Conservation (phyloP, 2,113 vertebrate genomes). For the Corythoichthys intestinalis region DNA sequence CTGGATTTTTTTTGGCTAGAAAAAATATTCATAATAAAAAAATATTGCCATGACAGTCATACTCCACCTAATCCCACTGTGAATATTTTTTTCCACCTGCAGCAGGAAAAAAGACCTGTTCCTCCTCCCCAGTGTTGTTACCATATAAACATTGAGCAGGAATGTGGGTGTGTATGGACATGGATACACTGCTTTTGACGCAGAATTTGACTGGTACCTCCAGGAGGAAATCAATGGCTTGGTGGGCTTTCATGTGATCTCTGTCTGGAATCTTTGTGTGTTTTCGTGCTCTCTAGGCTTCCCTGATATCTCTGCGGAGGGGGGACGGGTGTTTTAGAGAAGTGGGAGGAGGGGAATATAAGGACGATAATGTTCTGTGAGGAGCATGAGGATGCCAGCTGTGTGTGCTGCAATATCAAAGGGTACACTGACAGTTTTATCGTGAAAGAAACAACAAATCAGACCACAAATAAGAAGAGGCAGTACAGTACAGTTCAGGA, state of each 20-base stretch:
- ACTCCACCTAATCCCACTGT: conserved; percentile 28
- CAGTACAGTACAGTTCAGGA: background rate
- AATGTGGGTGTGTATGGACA: conserved; percentile 18
- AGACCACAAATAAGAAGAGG: background rate
- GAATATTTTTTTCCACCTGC: conserved; percentile 58
- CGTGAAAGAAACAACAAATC: background rate
- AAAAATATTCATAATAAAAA: conserved; percentile 3
- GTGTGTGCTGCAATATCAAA: conserved; percentile 8
- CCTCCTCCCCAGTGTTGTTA: conserved; percentile 46
- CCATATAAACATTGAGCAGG: conserved; percentile 52
- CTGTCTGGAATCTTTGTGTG: background rate
- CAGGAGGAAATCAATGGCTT: conserved; percentile 37
- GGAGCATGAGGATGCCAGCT: conserved; percentile 26
- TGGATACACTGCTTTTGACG: background rate
- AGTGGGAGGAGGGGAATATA: conserved; percentile 10
- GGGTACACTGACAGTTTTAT: conserved; percentile 1
- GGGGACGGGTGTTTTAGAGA: background rate
- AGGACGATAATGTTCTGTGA: conserved; percentile 21
- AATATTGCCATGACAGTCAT: conserved; percentile 40
- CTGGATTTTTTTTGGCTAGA: conserved; percentile 39
- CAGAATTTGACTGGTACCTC: conserved; percentile 26
- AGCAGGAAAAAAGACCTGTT: conserved; percentile 43
- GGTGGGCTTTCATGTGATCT: background rate
- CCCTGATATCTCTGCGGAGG: conserved; percentile 15
- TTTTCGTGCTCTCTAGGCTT: conserved; percentile 5